A percentile compares a stretch with the other conserved stretches of the same genome.
Conservation (phyloP, 35 echinoderm and acorn worm genomes). For the Eucidaris tribuloides region DNA sequence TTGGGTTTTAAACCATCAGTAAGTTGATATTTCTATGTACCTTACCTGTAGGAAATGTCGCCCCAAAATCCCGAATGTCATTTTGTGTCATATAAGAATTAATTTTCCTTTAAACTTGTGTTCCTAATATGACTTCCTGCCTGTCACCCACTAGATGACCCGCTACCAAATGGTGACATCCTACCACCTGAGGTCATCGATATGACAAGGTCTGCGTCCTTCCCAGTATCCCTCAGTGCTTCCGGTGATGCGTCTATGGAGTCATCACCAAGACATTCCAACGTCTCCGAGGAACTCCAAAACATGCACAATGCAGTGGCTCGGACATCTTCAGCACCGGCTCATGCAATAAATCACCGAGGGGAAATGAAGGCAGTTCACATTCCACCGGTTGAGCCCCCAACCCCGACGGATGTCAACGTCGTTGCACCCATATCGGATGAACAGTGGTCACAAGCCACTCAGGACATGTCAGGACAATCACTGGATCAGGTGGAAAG, state of each 20-base stretch:
- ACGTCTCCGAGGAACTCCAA: conserved; percentile 21
- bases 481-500: conserved; percentile 35
- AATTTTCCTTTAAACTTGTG: no score
- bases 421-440: conserved; percentile 50
- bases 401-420: conserved; percentile 66
- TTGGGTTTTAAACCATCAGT: no score
- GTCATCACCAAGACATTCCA: conserved; percentile 8
- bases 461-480: conserved; percentile 45
- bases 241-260: neutral
- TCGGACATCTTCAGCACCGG: conserved; percentile 37
- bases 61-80: no score
- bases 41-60: no score
- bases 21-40: no score
- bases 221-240: conserved; percentile 29
- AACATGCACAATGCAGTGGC: conserved; percentile 32
- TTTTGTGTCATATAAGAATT: no score
- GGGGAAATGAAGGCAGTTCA: conserved; percentile 19
- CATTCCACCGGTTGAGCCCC: conserved; percentile 26
- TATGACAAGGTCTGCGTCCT: conserved; percentile 59
- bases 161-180: conserved; percentile 52
- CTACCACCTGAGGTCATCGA: conserved; percentile 26
- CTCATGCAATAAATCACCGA: conserved; percentile 14
- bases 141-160: conserved; percentile 27
- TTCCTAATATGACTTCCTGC: neutral
- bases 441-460: conserved; percentile 73